Evolutionary conservation across 2,888 invertebrate species (phyloP).

Genomic region (Andrena fulva): DNA sequence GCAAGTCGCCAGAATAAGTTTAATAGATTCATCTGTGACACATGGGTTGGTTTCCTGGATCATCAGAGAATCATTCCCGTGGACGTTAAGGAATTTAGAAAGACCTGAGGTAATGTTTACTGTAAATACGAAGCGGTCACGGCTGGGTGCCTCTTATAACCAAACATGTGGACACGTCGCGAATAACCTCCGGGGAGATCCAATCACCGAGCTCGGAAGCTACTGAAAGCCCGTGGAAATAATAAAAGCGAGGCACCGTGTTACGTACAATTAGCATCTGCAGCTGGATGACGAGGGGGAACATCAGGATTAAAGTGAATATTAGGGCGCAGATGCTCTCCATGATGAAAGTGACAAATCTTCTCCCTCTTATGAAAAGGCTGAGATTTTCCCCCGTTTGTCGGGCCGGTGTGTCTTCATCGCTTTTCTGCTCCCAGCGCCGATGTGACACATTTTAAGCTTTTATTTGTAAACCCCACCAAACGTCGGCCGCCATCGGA

Average conservation of each 20-base stretch:
- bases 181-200: conserved; percentile 7
- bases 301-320: conserved; percentile 54
- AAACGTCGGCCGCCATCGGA: conserved; percentile 21
- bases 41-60: too few relatives aligned
- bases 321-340: conserved; percentile 52
- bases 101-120: too few relatives aligned
- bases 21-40: too few relatives aligned
- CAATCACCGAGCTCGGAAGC: not conserved
- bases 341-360: conserved; percentile 40
- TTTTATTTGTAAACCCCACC: conserved; percentile 4
- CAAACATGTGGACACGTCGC: not conserved
- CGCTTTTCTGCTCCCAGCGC: conserved; percentile 1
- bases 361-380: conserved; percentile 11
- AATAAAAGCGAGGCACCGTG: conserved; percentile 8
- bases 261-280: conserved; percentile 65
- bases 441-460: conserved; percentile 35
- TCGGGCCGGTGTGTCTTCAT: conserved; percentile 33
- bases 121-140: too few relatives aligned
- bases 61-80: not conserved
- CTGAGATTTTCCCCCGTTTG: conserved; percentile 19
- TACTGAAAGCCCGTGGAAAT: not conserved
- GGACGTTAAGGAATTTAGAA: too few relatives aligned
- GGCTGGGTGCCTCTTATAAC: not conserved
- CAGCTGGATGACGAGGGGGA: conserved; percentile 59
- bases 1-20: too few relatives aligned